Base-by-base conservation (phyloP, 1,140 invertebrate genomes). In the Stegodyphus mimosarum region DNA sequence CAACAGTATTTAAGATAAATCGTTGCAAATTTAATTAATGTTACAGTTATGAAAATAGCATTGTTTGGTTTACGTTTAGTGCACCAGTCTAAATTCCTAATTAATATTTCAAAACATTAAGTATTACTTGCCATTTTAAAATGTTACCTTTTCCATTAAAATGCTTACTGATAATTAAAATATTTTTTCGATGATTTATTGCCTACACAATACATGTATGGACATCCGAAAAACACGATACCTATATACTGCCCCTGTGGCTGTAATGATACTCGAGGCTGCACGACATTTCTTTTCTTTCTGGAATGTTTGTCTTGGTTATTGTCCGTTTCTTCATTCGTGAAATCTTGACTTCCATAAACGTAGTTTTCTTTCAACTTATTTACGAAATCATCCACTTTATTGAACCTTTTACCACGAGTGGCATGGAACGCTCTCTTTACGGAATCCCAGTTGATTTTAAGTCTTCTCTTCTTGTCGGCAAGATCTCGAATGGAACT, bases 371-470 rank as follows among this genome's bases (percentile, higher is more conserved):
- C 18, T 2, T 15, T 55, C 15, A 4, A 13, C 6, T 11, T 6
- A 13, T 76, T 60, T 49, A 15, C 33, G 13, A 10, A 13, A 15
- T 51, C 15, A 7, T 63, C 51, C 9, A 13, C 53, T 10, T n/a
- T 4, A 7, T 53, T 15, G 53, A 76, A 6, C n/a, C 69, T 75
- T 48, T 86, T 86, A 0, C 83, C 83, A n/a, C 83, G 51, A 11
- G 83, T 72, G 0, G 83, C 83, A 64, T 86, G 83, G 69, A 86
- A 86, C 13, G 74, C 83, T 48, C 83, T 55, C 48, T 86, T 86
- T n/a, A 86, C 74, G 1, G 74, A 77, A n/a, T 86, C 75, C 83
- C 83, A 86, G 49, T 86, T 73, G 15, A 77, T 55, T 13, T 55
- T 53, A n/a, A 48, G 51, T 17, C 52, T 76, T 7, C 10, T 52